A percentile compares a stretch with the other conserved stretches of the same genome.
These are phyloP conservation scores for Stegana nigrithorax DNA, from an alignment of 2,888 invertebrate species.

Conservation along the genomic window DNA sequence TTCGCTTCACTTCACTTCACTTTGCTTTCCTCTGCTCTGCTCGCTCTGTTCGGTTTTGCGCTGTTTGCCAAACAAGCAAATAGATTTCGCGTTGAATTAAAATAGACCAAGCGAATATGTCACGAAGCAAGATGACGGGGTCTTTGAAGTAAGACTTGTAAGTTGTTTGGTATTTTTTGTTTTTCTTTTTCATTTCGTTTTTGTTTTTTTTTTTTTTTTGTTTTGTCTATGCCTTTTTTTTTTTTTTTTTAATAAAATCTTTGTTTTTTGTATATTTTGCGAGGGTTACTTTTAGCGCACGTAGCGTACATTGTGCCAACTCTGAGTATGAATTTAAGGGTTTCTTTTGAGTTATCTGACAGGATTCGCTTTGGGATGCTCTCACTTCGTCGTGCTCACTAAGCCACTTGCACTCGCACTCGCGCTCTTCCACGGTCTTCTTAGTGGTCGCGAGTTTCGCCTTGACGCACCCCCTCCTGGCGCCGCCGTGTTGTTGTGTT, in stretches of 20 bases:
- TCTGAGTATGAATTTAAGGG: slow-evolving; percentile 1
- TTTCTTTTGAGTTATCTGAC: background rate
- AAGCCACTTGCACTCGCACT: background rate
- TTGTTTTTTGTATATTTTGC: slow-evolving; percentile 31
- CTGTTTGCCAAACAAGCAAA: slow-evolving; percentile 48
- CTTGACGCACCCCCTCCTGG: background rate
- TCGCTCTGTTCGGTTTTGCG: slow-evolving; percentile 59
- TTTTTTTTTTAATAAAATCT: slow-evolving; percentile 26
- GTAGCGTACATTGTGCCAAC: slow-evolving; percentile 40
- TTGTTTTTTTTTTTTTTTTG: slow-evolving; percentile 28
- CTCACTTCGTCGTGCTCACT: too few species aligned
- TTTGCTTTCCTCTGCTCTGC: slow-evolving; percentile 41
- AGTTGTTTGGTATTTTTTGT: slow-evolving; percentile 3
- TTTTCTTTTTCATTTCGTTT: slow-evolving; percentile 46
- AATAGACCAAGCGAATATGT: slow-evolving; percentile 15
- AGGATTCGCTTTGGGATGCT: background rate
- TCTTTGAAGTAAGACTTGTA: slow-evolving; percentile 26
- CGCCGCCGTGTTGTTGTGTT: too few species aligned
- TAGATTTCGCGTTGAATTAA: slow-evolving; percentile 34
- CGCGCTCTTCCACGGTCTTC: background rate
- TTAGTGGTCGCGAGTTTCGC: background rate
- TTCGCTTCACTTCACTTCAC: too few species aligned
- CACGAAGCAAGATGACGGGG: background rate
- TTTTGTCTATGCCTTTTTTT: background rate
- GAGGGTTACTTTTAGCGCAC: slow-evolving; percentile 32